phyloP scores from a whole-genome alignment of 2,797 vertebrate species.

The Mormyrus proboscirostris region DNA sequence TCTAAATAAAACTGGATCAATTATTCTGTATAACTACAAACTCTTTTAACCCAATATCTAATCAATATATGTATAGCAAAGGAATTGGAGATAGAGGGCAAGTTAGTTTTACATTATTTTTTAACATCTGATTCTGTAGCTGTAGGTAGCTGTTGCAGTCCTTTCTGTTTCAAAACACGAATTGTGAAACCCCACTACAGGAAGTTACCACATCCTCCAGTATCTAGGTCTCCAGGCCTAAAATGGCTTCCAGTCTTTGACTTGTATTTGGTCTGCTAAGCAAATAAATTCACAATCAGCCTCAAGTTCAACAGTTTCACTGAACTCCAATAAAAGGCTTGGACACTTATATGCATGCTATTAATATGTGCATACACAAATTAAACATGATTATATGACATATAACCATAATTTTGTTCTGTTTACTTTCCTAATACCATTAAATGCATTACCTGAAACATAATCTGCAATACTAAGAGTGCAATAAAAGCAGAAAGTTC shows the following conservation, averaged over 20 bases:
- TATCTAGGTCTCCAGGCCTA: conserved; percentile 34
- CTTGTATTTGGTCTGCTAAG: not conserved
- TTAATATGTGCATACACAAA: not conserved
- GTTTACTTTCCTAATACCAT: not conserved
- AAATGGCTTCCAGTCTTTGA: not conserved
- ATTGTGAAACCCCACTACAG: conserved; percentile 52
- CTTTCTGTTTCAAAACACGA: conserved; percentile 32
- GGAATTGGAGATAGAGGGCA: not conserved
- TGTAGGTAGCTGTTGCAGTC: not conserved
- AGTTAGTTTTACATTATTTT: not conserved
- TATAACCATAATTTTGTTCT: not conserved
- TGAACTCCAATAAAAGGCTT: not conserved
- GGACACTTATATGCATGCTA: not conserved
- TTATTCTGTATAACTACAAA: not conserved
- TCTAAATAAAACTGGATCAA: not conserved
- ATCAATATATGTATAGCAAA: not conserved
- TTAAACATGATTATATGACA: not conserved
- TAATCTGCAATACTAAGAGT: not conserved
- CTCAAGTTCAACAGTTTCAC: not conserved
- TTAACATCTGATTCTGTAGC: not conserved
- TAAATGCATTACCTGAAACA: not conserved
- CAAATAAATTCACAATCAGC: not conserved
- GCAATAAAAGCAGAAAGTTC: not conserved
- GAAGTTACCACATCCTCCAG: conserved; percentile 69
- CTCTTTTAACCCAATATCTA: not conserved